Percentiles rank a stretch among this genome's conserved stretches.
phyloP scores from a whole-genome alignment of 2,797 vertebrate genomes.

The Scomberomorus guttatus region DNA sequence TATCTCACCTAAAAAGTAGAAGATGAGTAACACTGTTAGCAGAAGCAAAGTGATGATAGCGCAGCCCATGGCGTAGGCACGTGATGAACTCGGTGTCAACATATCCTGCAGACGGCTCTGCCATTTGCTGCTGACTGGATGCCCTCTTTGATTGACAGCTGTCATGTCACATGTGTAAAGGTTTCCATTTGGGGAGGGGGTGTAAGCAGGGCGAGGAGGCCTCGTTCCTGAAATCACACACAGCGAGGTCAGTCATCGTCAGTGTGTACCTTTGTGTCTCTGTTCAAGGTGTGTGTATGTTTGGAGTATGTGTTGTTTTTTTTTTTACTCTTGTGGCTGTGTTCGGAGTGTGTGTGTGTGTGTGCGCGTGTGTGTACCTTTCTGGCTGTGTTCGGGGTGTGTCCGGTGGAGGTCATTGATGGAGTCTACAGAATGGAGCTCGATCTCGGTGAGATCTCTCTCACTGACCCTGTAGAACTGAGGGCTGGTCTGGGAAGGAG shows the following conservation, averaged over 20 bases:
- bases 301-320: not conserved
- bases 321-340: too few species aligned
- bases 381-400: conserved; percentile 72
- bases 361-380: conserved; percentile 62
- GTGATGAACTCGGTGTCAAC: conserved; percentile 76
- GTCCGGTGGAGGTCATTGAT: conserved; percentile 93
- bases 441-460: conserved; percentile 89
- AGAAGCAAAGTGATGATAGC: conserved; percentile 86
- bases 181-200: conserved; percentile 81
- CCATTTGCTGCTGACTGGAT: conserved; percentile 54
- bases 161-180: conserved; percentile 53
- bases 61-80: conserved; percentile 80
- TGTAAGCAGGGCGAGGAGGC: conserved; percentile 77
- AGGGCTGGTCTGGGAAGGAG: conserved; percentile 75
- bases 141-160: conserved; percentile 59
- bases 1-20: conserved; percentile 84
- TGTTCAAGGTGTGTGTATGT: conserved; percentile 27
- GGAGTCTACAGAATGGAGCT: conserved; percentile 91
- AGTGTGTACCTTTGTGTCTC: conserved; percentile 32
- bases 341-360: not conserved
- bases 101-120: conserved; percentile 79
- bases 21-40: conserved; percentile 85
- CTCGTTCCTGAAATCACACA: conserved; percentile 66
- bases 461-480: conserved; percentile 83
- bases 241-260: not conserved